Base-by-base conservation (phyloP, 37 sponge, comb jelly and placozoan genomes). In the Tethya wilhelma region DNA sequence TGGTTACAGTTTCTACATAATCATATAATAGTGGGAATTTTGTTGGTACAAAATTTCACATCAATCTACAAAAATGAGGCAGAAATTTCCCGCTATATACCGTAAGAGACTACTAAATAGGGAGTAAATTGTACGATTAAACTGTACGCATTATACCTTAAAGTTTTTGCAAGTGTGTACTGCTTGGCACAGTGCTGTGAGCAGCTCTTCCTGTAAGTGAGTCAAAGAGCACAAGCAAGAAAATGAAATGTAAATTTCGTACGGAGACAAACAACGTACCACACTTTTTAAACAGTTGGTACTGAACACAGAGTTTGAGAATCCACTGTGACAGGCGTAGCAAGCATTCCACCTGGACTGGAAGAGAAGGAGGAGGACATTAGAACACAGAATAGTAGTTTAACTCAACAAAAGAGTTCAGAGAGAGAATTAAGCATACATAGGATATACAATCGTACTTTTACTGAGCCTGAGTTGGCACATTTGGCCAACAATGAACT, bases 291-390 rank as follows among this genome's bases (percentile, higher is more conserved):
- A 41, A 39, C 55, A 81, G 40, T 68, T 4, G 19, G 69, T 33
- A 31, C 30, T 41, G n/a, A 87, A 81, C 4, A 63, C 45, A 45
- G 71, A 1, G 44, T 80, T 87, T 17, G 49, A 28, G 88, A 87
- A 56, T 32, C 69, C 81, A 69, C 59, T 75, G 74, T 81, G 63
- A 38, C 82, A 80, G 44, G 90, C 90, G 67, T 79, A 89, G 59
- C 90, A 84, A 57, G 90, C 80, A 79, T 89, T 89, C 90, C 90
- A 89, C n/a, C 90, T 23, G 4, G 73, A 58, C 83, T 88, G 78
- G 1, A 41, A 60, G 9, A 42, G 28, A 2, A 57, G 25, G 67
- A 25, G 0, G 2, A n/a, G 45, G 14, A 59, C n/a, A n/a, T n/a
- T n/a, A n/a, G 14, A 49, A 49, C 9, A 49, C 53, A 49, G 53